Evolutionary conservation across 2,113 vertebrate genomes (phyloP).

Genomic region (Perccottus glenii): DNA sequence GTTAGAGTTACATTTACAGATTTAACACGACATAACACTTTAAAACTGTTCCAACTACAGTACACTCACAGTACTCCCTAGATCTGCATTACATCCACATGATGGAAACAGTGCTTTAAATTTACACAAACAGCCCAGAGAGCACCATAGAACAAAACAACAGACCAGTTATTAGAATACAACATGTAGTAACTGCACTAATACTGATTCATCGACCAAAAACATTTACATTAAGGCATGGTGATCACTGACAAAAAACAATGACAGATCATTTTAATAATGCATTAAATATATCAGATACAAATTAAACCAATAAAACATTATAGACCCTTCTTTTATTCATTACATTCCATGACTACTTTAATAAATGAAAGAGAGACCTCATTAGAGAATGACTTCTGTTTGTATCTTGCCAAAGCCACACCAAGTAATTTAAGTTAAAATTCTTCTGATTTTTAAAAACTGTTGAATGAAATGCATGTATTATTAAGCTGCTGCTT

Average conservation of each 20-base stretch:
- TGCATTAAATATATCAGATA: constrained; percentile 30
- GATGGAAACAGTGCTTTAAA: constrained; percentile 53
- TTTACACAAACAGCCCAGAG: constrained; percentile 51
- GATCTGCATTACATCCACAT: constrained; percentile 55
- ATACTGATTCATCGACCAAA: constrained; percentile 67
- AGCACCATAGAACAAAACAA: constrained; percentile 60
- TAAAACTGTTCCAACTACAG: constrained; percentile 39
- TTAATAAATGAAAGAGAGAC: background rate
- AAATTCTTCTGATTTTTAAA: background rate
- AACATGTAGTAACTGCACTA: constrained; percentile 50
- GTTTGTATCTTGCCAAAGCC: background rate
- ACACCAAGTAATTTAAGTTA: background rate
- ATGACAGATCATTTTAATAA: constrained; percentile 49
- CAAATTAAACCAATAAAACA: constrained; percentile 29
- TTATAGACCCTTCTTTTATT: constrained; percentile 10
- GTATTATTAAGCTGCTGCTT: constrained; percentile 47
- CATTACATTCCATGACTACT: background rate
- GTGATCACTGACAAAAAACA: constrained; percentile 70
- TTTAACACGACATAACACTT: constrained; percentile 30
- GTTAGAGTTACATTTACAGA: constrained; percentile 26
- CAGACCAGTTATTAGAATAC: constrained; percentile 59
- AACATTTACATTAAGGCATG: constrained; percentile 83
- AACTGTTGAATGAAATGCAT: constrained; percentile 15
- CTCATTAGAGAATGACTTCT: background rate
- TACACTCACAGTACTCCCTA: constrained; percentile 21